Percentiles rank a stretch among this genome's conserved stretches.
Conservation (phyloP, 2,797 vertebrate species). For the Peromyscus aztecus region DNA sequence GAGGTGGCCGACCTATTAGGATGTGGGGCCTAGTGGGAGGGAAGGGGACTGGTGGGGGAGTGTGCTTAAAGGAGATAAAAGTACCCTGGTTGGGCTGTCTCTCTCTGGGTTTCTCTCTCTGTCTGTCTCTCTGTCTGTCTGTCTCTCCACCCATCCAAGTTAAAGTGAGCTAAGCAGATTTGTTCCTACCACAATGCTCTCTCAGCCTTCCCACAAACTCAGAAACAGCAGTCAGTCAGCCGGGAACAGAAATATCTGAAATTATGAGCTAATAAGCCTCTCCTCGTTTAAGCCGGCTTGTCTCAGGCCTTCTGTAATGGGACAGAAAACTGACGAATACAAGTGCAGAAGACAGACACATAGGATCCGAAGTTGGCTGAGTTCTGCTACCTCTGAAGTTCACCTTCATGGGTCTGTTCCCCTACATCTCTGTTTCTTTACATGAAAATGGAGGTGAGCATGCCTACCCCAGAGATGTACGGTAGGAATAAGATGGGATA, state of each 20-base stretch:
- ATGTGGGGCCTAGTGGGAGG: neutral
- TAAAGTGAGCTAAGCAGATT: neutral
- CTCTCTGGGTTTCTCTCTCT: neutral
- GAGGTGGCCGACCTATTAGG: no score
- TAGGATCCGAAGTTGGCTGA: neutral
- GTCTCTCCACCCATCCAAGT: neutral
- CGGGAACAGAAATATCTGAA: neutral
- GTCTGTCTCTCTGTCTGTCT: no score
- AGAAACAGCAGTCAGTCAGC: neutral
- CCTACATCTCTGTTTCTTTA: neutral
- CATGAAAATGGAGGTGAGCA: neutral
- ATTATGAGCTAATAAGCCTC: neutral
- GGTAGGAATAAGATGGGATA: neutral
- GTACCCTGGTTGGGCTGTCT: neutral
- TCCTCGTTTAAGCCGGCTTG: neutral
- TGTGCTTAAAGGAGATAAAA: neutral
- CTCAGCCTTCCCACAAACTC: neutral
- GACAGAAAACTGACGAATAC: neutral
- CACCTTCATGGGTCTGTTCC: neutral
- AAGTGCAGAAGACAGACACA: neutral
- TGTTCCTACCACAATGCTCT: neutral
- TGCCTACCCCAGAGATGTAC: neutral
- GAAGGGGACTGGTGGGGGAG: neutral
- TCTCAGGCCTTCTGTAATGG: neutral
- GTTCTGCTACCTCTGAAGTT: neutral